phyloP scores from a whole-genome alignment of 2,797 vertebrate species.

The Xerus rutilus region DNA sequence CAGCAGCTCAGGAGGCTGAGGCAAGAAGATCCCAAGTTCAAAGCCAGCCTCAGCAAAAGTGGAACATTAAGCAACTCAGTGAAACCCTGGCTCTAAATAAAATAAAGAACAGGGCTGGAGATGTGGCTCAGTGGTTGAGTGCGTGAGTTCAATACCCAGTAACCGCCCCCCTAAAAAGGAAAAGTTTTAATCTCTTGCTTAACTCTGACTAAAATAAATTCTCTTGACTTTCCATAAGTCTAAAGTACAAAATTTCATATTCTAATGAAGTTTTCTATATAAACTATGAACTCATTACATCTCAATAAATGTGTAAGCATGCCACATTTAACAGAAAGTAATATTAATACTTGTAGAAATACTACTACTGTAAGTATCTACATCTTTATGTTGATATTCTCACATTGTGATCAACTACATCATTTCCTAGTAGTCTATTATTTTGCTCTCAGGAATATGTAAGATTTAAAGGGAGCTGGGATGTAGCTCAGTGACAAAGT shows the following conservation, averaged over 20 bases:
- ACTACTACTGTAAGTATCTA: neutral
- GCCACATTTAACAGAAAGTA: neutral
- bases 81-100: too few species aligned
- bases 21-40: too few species aligned
- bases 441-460: neutral
- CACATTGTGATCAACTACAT: neutral
- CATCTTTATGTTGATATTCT: neutral
- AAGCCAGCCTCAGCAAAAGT: too few species aligned
- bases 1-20: too few species aligned
- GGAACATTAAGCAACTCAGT: too few species aligned
- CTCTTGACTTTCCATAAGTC: slow-evolving; percentile 58
- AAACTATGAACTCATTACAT: neutral
- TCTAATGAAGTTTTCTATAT: neutral
- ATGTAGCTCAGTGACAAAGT: too few species aligned
- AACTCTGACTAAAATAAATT: slow-evolving; percentile 56
- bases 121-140: too few species aligned
- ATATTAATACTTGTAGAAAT: neutral
- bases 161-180: neutral
- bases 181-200: neutral
- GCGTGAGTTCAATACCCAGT: too few species aligned
- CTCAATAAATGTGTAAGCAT: neutral
- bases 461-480: slow-evolving; percentile 12
- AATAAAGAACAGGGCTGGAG: too few species aligned
- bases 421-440: neutral
- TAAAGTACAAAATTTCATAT: slow-evolving; percentile 31